phyloP scores from a whole-genome alignment of 2,113 vertebrate genomes.

The Ivindomyrus marchei region DNA sequence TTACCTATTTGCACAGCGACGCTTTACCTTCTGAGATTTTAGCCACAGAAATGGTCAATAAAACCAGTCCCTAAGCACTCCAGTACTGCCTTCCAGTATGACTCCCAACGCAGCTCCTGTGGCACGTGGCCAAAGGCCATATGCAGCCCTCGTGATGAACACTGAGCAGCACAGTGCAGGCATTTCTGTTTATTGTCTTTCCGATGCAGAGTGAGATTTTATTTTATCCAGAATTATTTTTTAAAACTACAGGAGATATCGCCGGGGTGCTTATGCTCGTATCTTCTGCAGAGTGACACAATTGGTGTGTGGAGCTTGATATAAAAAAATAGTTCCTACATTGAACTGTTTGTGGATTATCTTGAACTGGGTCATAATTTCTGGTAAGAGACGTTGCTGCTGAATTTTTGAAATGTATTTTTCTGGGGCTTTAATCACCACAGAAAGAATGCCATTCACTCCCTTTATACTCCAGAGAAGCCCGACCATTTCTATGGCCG shows the following conservation, averaged over 20 bases:
- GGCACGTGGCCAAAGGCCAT: not conserved
- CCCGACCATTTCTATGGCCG: too few species aligned
- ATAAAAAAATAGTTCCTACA: not conserved
- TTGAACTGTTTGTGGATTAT: not conserved
- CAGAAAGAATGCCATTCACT: too few species aligned
- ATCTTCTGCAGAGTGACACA: not conserved
- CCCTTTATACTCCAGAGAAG: too few species aligned
- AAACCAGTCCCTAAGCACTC: not conserved
- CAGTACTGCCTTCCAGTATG: not conserved
- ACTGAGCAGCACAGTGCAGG: not conserved
- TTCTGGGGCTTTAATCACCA: too few species aligned
- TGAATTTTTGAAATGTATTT: not conserved
- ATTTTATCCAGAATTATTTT: not conserved
- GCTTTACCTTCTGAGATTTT: not conserved
- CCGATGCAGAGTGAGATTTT: not conserved
- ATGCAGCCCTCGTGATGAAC: not conserved
- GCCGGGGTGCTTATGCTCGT: not conserved
- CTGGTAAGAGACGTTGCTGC: not conserved
- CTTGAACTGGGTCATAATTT: not conserved
- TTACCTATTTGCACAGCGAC: not conserved
- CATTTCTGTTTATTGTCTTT: not conserved
- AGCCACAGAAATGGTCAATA: not conserved
- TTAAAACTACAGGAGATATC: not conserved
- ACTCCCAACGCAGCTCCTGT: not conserved
- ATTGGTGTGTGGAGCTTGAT: not conserved